Evolutionary conservation across 2,888 invertebrate species (phyloP), one percentile per base, ranked within the genome.

Genomic region (Hymenopus coronatus): DNA sequence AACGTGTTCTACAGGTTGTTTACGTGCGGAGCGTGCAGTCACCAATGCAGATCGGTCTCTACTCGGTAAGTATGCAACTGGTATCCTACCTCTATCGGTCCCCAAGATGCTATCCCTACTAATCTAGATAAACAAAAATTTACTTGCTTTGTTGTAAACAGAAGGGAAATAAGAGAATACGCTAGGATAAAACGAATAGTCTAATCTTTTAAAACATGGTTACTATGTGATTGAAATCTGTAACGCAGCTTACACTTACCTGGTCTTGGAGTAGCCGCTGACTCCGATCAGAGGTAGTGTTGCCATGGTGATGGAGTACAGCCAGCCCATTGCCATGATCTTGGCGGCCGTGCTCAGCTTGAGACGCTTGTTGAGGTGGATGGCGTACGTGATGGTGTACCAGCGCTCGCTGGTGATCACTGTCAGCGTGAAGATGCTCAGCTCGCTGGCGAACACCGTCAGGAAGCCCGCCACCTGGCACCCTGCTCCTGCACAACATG

Each of bases 341-440:
- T 94, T 93, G 9, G 94, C 94, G n/a, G 95, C 95, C 15, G 94
- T 94, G 85, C 94, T 92, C 25, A 96, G 93, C 88, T 94, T 94
- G 8, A 96, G 93, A 20, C 96, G 93, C 91, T 95, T 94, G 91
- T 96, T 95, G 46, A 95, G 93, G 91, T 96, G 95, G 91, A 96
- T 95, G 82, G 95, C 95, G 93, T 95, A 95, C 15, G 95, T 95
- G 90, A 95, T 95, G 88, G 95, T 95, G 91, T 94, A 94, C 94
- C 94, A 94, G 4, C 96, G 93, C 92, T 96, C 96, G 84, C 95
- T 93, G 0, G 96, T 96, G 91, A 96, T 96, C 82, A 96, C 94
- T 1, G 95, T 95, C 91, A 96, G 93, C 0, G 96, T 96, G 92
- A 95, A 95, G 6, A 96, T 95, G 88, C 96, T 96, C 84, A 96